Base-by-base conservation (phyloP, 2,888 invertebrate genomes). In the Ophion slaviceki region DNA sequence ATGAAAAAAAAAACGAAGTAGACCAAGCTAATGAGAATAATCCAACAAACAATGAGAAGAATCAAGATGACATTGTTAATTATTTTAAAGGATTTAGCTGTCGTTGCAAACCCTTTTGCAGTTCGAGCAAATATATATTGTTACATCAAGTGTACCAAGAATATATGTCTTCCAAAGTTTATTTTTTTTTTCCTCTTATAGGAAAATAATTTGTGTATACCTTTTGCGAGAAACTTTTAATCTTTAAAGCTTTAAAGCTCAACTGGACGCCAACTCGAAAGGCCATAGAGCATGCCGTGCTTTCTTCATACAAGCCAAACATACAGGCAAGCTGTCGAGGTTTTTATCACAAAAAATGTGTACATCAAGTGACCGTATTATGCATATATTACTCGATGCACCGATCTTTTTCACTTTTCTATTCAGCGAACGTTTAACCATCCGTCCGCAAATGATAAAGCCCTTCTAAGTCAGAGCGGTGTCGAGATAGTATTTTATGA, bases 21-120 rank as follows among this genome's bases (percentile, higher is more conserved):
- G 87, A 85, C 85, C 84, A 79, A 84, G 77, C 83, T 88, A 87
- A 87, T 86, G 86, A 80, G 87, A 70, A 81, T 77, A 77, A 88
- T 89, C 83, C 87, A 85, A 88, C 87, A 87, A 88, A 86, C 79
- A 66, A 82, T 72, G 45, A 14, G 68, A 32, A 10, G 14, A 61
- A 45, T 7, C 17, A 80, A 67, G 40, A 24, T 32, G 45, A 17
- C 45, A 45, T 61, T 75, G 32, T 40, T 80, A 28, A 62, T 68
- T 62, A 64, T 62, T 64, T 45, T 40, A n/a, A 47, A 66, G n/a
- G 53, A 20, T 53, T 66, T 6, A 53, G 20, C 53, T 11, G 28
- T 64, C 61, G 36, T 62, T n/a, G 59, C n/a, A 45, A 47, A 53
- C 7, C 5, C 28, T 28, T 70, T 53, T 53, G 32, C 17, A 53